Evolutionary conservation across 2,113 vertebrate species (phyloP), one percentile per base, ranked within the genome.

Genomic region (Numida meleagris): DNA sequence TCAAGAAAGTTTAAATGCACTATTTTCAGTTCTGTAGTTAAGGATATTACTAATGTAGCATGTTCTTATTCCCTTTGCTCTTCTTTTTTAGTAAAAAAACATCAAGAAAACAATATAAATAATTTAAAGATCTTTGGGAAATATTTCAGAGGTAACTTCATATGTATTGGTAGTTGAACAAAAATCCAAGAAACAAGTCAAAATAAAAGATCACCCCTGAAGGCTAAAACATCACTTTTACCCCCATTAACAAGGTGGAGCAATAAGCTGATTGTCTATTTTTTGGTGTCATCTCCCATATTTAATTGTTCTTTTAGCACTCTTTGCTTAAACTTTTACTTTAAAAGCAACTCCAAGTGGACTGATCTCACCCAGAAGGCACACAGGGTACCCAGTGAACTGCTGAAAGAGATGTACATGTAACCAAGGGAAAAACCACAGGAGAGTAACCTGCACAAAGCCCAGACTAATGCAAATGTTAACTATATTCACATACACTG

Each of bases 121-220:
- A 91, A 81, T n/a, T 85, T 53, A 62, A 83, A 82, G 42, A 61
- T 88, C 94, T 96, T 96, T 97, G 91, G 92, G 63, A 96, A 96
- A 65, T 27, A 75, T 12, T 90, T 90, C 71, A 89, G 93, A 94
- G 76, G 94, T 93, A 96, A 96, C 63, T 93, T 84, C 58, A 40
- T 29, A 91, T 6, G 46, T 34, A 67, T 14, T 62, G 31, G 12
- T 84, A 86, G 8, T 36, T 86, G 45, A 71, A 88, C 12, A 53
- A 50, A 67, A 88, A 70, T 24, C 8, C 38, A 29, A 55, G 7
- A 46, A 83, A 79, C 11, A 67, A 77, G 25, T 16, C 40, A 76
- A 86, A 89, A 36, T 55, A 5, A 14, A 70, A 14, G 2, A 68
- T 38, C 38, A 84, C 38, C 31, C 51, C 70, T 88, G n/a, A 83